A percentile compares a stretch with the other conserved stretches of the same genome.
Evolutionary conservation across 2,797 vertebrate genomes (phyloP).

Genomic region (Pygocentrus nattereri): DNA sequence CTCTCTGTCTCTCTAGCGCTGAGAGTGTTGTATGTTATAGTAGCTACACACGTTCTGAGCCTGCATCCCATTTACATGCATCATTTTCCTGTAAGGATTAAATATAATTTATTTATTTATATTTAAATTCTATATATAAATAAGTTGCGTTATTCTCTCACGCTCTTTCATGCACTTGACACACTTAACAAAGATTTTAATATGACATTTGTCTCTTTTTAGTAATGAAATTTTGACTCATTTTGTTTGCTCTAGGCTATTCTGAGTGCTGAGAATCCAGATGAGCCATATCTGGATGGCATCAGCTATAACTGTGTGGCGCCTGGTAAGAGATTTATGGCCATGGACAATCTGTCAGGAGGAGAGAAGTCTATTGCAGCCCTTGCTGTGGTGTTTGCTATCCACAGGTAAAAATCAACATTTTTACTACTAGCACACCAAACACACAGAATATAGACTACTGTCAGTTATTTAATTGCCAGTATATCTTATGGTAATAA

Average conservation of each 20-base stretch:
- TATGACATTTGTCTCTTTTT: not conserved
- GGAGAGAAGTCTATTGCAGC: constrained; percentile 95
- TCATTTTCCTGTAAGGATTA: not conserved
- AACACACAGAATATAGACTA: not conserved
- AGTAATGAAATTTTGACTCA: not conserved
- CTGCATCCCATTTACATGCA: not conserved
- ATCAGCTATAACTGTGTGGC: constrained; percentile 94
- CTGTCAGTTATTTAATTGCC: not conserved
- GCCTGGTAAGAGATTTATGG: constrained; percentile 94
- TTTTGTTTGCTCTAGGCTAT: constrained; percentile 81
- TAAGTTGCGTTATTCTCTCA: no score
- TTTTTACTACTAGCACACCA: not conserved
- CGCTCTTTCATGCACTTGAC: no score
- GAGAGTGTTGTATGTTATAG: no score
- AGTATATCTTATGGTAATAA: no score
- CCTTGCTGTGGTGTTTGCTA: constrained; percentile 90
- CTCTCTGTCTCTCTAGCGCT: not conserved
- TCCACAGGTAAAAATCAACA: constrained; percentile 85
- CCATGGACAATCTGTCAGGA: constrained; percentile 96
- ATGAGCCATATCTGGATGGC: constrained; percentile 94
- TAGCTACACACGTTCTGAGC: not conserved
- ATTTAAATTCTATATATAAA: no score
- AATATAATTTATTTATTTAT: no score
- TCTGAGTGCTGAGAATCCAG: constrained; percentile 89
- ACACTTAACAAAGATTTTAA: no score